phyloP scores from a whole-genome alignment of 2,797 vertebrate genomes.

The Lindbergichthys nudifrons region DNA sequence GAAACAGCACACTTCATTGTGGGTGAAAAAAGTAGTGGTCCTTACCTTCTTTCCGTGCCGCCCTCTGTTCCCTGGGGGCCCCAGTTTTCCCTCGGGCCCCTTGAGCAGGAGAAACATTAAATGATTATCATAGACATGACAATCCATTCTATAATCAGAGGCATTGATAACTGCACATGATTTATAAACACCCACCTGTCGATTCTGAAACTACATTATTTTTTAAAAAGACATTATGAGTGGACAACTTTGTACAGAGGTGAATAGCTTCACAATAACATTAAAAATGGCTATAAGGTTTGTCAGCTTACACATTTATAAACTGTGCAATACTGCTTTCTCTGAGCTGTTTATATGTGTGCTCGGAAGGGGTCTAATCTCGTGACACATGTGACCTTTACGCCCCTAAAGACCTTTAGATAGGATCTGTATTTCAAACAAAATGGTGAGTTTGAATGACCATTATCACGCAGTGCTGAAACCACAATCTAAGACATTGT shows the following conservation, averaged over 20 bases:
- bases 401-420: neutral
- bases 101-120: constrained; percentile 61
- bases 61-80: constrained; percentile 90
- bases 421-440: constrained; percentile 8
- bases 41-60: constrained; percentile 93
- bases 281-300: neutral
- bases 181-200: neutral
- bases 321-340: neutral
- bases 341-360: neutral
- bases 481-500: neutral
- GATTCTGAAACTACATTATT: neutral
- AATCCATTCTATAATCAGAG: neutral
- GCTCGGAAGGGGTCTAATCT: neutral
- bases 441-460: constrained; percentile 12
- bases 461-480: constrained; percentile 5
- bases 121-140: constrained; percentile 1
- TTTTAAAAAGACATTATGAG: neutral
- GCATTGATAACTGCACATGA: neutral
- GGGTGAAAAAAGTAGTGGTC: neutral
- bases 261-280: neutral
- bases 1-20: neutral
- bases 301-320: neutral
- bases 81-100: constrained; percentile 93
- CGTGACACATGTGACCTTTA: constrained; percentile 49
- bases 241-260: neutral